Conservation (phyloP, 2,113 vertebrate species). For the Amphiprion ocellaris region DNA sequence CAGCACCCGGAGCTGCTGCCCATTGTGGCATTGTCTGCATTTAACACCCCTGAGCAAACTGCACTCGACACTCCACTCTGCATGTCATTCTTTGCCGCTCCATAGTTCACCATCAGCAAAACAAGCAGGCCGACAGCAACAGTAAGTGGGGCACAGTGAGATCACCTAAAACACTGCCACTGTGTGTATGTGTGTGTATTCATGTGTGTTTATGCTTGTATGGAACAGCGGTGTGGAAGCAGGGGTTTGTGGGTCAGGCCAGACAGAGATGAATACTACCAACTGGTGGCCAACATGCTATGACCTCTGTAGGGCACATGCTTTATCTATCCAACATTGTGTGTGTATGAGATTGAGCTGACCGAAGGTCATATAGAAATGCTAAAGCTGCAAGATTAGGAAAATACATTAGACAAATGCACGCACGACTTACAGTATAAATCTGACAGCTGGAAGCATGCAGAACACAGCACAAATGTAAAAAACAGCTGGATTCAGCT, state of each 20-base stretch:
- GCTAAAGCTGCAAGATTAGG: slow-evolving; percentile 46
- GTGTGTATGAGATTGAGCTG: slow-evolving; percentile 3
- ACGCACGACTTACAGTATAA: slow-evolving; percentile 7
- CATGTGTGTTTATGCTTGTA: slow-evolving; percentile 36
- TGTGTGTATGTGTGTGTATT: slow-evolving; percentile 21
- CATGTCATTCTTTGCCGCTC: slow-evolving; percentile 28
- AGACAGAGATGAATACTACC: slow-evolving; percentile 40
- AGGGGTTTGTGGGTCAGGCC: slow-evolving; percentile 65
- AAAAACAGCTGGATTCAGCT: slow-evolving; percentile 54
- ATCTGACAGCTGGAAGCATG: slow-evolving; percentile 45
- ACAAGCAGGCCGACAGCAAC: slow-evolving; percentile 49
- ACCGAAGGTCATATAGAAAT: slow-evolving; percentile 29
- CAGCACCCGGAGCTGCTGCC: not conserved
- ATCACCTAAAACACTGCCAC: slow-evolving; percentile 32
- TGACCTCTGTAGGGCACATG: slow-evolving; percentile 56
- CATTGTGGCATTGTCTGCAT: not conserved
- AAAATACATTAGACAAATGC: slow-evolving; percentile 28
- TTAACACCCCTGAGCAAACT: slow-evolving; percentile 2
- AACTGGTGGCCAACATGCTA: slow-evolving; percentile 45
- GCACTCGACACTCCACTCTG: not conserved
- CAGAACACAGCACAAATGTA: not conserved
- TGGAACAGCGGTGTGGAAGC: slow-evolving; percentile 24
- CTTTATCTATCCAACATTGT: slow-evolving; percentile 4
- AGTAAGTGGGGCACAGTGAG: slow-evolving; percentile 55
- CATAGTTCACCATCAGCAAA: slow-evolving; percentile 43